Conservation (phyloP, 2,797 vertebrate species). For the Diceros bicornis region DNA sequence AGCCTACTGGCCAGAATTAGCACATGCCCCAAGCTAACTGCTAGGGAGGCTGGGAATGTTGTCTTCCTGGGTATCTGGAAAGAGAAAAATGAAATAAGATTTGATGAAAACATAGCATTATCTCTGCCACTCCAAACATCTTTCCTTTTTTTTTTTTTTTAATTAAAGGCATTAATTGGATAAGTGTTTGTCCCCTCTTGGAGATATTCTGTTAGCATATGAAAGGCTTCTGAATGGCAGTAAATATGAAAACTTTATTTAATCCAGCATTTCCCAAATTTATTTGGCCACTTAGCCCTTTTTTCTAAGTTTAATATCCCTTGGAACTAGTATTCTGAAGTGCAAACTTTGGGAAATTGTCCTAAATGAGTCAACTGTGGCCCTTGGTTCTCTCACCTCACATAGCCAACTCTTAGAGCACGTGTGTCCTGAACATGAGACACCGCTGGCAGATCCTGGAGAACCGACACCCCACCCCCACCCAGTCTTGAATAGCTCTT, state of each 20-base stretch:
- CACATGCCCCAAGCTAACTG: neutral
- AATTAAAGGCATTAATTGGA: neutral
- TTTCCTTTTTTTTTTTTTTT: neutral
- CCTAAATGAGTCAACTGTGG: neutral
- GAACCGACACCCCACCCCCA: neutral
- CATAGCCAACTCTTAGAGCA: too few relatives aligned
- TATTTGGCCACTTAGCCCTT: neutral
- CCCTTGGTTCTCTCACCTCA: neutral
- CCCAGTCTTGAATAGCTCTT: too few relatives aligned
- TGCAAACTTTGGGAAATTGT: neutral
- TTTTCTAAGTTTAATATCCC: neutral
- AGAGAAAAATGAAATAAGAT: neutral
- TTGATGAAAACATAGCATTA: neutral
- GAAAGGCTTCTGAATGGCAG: neutral
- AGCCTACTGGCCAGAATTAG: neutral
- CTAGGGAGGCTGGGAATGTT: neutral
- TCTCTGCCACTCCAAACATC: neutral
- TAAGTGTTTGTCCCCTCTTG: neutral
- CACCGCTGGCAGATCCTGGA: neutral
- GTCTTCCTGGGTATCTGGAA: neutral
- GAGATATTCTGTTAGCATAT: neutral
- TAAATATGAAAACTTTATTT: neutral
- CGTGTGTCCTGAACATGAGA: neutral
- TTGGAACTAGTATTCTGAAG: neutral
- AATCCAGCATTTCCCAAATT: neutral